Evolutionary conservation across 2,888 invertebrate species (phyloP).

Genomic region (Phalera bucephala): DNA sequence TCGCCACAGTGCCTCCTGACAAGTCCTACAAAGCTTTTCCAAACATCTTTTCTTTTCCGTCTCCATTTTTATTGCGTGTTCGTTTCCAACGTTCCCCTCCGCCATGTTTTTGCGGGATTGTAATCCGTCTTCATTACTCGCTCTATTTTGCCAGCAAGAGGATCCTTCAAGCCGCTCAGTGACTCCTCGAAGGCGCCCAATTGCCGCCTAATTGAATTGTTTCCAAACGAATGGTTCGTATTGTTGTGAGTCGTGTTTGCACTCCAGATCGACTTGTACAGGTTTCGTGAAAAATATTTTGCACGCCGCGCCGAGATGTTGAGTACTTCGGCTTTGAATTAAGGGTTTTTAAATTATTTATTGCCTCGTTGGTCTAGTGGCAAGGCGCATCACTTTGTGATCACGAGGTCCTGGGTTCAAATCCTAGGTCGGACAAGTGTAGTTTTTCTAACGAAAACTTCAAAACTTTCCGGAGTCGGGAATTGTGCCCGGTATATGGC

Average conservation of each 20-base stretch:
- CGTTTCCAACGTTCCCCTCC: slow-evolving; percentile 18
- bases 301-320: no score
- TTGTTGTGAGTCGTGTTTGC: slow-evolving; percentile 21
- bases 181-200: slow-evolving; percentile 28
- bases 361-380: no score
- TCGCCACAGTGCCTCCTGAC: neutral
- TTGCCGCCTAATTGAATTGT: slow-evolving; percentile 54
- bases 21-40: slow-evolving; percentile 6
- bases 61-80: slow-evolving; percentile 29
- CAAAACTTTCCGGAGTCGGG: no score
- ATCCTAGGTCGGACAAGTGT: no score
- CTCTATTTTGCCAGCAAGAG: slow-evolving; percentile 44
- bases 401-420: no score
- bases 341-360: no score
- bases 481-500: no score
- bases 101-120: slow-evolving; percentile 37
- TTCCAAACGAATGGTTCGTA: slow-evolving; percentile 33
- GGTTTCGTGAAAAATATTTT: slow-evolving; percentile 9
- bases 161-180: slow-evolving; percentile 23
- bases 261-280: slow-evolving; percentile 1
- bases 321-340: no score
- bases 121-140: slow-evolving; percentile 56
- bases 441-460: no score
- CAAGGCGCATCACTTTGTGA: no score
- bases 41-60: slow-evolving; percentile 14